phyloP scores from a whole-genome alignment of 2,888 invertebrate genomes.

The Plutella xylostella region DNA sequence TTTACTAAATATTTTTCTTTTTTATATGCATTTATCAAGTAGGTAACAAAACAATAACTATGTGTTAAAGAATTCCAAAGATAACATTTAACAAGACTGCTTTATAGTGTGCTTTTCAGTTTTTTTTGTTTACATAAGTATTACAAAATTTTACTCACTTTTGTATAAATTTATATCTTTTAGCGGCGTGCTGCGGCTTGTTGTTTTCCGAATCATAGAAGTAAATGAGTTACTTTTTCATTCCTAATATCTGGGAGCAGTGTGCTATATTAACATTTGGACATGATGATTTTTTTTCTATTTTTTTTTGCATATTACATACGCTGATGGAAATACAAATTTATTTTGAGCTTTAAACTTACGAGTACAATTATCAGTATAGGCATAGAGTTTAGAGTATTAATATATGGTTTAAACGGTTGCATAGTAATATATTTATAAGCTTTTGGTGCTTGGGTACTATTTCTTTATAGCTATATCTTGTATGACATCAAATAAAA shows the following conservation, averaged over 20 bases:
- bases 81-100: constrained; percentile 38
- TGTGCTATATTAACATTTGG: no score
- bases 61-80: constrained; percentile 46
- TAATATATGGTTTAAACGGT: constrained; percentile 48
- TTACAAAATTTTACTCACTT: no score
- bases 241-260: no score
- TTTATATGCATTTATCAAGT: background rate
- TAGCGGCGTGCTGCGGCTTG: no score
- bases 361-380: constrained; percentile 47
- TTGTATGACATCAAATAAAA: no score
- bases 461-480: background rate
- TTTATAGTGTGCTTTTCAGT: constrained; percentile 4
- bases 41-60: background rate
- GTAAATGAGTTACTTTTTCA: no score
- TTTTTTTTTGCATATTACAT: no score
- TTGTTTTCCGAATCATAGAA: no score
- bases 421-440: constrained; percentile 47
- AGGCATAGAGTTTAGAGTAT: constrained; percentile 26
- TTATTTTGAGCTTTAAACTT: constrained; percentile 62
- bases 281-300: no score
- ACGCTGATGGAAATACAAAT: constrained; percentile 23
- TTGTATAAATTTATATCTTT: no score
- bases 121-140: constrained; percentile 10
- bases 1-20: constrained; percentile 23
- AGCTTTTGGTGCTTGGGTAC: constrained; percentile 59